Percentiles rank a stretch among this genome's conserved stretches.
These are phyloP conservation scores for Megalops cyprinoides DNA, from an alignment of 2,797 vertebrate species.

Conservation along the genomic window DNA sequence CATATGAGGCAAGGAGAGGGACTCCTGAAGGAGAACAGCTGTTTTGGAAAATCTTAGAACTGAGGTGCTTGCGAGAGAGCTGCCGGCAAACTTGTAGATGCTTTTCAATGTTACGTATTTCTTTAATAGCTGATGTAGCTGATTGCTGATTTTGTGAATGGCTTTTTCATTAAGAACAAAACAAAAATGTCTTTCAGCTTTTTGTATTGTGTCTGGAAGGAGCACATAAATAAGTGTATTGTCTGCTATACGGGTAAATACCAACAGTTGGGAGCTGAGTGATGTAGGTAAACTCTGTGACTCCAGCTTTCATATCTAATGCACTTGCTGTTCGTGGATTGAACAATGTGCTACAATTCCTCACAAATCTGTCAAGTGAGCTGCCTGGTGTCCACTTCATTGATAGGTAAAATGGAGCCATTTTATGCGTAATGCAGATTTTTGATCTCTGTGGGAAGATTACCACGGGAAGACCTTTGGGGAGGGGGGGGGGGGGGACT, in stretches of 20 bases:
- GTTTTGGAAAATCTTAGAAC: slow-evolving; percentile 15
- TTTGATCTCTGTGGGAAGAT: slow-evolving; percentile 71
- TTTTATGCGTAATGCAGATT: slow-evolving; percentile 47
- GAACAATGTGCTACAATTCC: not conserved
- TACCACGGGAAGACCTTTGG: slow-evolving; percentile 65
- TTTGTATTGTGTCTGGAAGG: not conserved
- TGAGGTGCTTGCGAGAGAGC: not conserved
- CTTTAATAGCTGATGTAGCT: slow-evolving; percentile 9
- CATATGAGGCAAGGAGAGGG: not conserved
- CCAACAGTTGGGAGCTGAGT: slow-evolving; percentile 36
- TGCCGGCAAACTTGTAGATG: not conserved
- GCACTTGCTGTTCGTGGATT: not conserved
- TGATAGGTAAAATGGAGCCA: slow-evolving; percentile 45
- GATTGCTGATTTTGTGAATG: no score
- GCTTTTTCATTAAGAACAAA: not conserved
- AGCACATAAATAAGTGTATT: not conserved
- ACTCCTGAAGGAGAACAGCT: not conserved
- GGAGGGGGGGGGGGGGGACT: slow-evolving; percentile 75
- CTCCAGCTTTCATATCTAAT: not conserved
- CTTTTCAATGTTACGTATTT: not conserved
- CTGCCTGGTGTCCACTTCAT: not conserved
- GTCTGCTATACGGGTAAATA: slow-evolving; percentile 17
- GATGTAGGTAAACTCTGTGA: not conserved
- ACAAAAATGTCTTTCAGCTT: not conserved
- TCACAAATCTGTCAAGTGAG: not conserved